Base-by-base conservation (phyloP, 2,113 vertebrate genomes). In the Nicator chloris region DNA sequence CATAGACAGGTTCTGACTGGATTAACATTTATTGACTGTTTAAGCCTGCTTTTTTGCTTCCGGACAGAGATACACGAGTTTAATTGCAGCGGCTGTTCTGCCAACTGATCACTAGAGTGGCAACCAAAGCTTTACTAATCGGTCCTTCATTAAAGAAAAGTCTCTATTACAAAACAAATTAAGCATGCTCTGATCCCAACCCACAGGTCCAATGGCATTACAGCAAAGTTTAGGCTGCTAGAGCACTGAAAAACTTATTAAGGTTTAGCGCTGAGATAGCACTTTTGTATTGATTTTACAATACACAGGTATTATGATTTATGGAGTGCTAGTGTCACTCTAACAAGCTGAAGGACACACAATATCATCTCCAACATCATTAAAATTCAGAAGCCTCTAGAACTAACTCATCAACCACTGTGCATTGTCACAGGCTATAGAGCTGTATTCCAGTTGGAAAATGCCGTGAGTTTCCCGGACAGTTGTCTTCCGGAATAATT, bases 331-430 rank as follows among this genome's bases (percentile, higher is more conserved):
- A 97, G 99, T 99, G 99, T 99, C 99, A 99, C 98, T 99, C 99
- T 99, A 99, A 99, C 99, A 99, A 99, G 99, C 99, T 99, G 99
- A 99, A 99, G 99, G 99, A 99, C 99, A 99, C 99, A 99, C 99
- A 99, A 99, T 99, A 99, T 99, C 99, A 99, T 99, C 99, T 99
- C 98, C 98, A 99, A 98, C 99, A 99, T 99, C 99, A 99, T 99
- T 99, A 99, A 99, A 99, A 99, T 99, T 99, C 99, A 99, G 99
- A 99, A 99, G 98, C 98, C 98, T 99, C 98, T 98, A 99, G 98
- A 99, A 99, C 98, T 98, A 98, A 98, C 99, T 99, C 98, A 99
- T 99, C 99, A 99, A 98, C 98, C 98, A 98, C 98, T 96, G 98
- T 97, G 97, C 98, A 98, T 98, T 98, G 98, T 98, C 98, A 99